A percentile compares a stretch with the other conserved stretches of the same genome.
phyloP scores from a whole-genome alignment of 2,797 vertebrate genomes.

The Hybognathus amarus region DNA sequence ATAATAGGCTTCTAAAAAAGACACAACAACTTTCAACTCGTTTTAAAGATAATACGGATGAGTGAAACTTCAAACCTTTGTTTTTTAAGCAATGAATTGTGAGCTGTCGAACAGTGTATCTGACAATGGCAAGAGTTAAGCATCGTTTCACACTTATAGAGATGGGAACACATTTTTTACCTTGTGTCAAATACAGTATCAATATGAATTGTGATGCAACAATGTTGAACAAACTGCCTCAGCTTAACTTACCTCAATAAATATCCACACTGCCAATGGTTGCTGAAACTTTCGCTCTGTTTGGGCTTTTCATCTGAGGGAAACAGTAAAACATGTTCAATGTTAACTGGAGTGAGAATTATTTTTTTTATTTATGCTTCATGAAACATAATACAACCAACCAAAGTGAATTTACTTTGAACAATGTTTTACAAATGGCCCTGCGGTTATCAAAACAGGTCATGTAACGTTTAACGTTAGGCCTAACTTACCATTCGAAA shows the following conservation, averaged over 20 bases:
- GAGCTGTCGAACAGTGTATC: not conserved
- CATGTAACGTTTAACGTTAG: too few relatives aligned
- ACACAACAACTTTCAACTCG: not conserved
- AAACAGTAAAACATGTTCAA: not conserved
- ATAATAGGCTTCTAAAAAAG: slow-evolving; percentile 1
- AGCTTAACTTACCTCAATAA: not conserved
- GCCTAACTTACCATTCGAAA: too few relatives aligned
- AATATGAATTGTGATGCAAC: too few relatives aligned
- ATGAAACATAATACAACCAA: too few relatives aligned
- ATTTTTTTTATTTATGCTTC: not conserved
- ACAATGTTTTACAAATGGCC: not conserved
- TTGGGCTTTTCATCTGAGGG: not conserved
- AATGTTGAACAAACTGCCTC: not conserved
- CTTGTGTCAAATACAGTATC: not conserved
- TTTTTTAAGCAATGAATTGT: too few relatives aligned
- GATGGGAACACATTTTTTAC: too few relatives aligned
- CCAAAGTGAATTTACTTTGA: not conserved
- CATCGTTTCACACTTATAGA: not conserved
- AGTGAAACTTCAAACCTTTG: not conserved
- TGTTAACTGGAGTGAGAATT: not conserved
- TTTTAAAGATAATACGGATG: not conserved
- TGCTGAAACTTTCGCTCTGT: too few relatives aligned
- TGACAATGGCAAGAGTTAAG: not conserved
- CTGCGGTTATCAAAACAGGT: not conserved
- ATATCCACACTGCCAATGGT: not conserved